A percentile compares a stretch with the other conserved stretches of the same genome.
Evolutionary conservation across 2,797 vertebrate species (phyloP).

Genomic region (Macropodus opercularis): DNA sequence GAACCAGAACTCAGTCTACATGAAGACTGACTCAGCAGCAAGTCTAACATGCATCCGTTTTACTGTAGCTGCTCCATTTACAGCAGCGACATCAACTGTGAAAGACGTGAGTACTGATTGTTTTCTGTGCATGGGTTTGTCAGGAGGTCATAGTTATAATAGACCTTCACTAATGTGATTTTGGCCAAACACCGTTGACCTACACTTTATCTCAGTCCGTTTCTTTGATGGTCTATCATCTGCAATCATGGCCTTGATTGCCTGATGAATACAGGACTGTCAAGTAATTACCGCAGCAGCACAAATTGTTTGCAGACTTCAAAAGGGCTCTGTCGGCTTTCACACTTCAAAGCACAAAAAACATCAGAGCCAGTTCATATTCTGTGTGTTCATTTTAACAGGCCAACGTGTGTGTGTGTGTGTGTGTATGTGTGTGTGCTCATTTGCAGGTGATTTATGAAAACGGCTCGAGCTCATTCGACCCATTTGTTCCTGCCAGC

Average conservation of each 20-base stretch:
- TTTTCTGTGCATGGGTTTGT: background rate
- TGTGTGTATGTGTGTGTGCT: background rate
- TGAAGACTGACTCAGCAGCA: background rate
- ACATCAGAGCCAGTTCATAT: background rate
- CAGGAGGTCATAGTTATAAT: background rate
- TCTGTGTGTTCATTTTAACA: background rate
- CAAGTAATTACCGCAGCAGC: conserved; percentile 10
- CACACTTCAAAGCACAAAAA: conserved; percentile 15
- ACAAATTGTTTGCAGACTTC: conserved; percentile 1
- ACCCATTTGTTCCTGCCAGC: conserved; percentile 12
- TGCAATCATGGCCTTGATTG: background rate
- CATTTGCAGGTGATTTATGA: conserved; percentile 10
- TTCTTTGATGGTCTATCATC: conserved; percentile 1
- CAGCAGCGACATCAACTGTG: background rate
- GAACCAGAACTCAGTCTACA: background rate
- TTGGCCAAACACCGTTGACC: background rate
- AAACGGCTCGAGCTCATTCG: background rate
- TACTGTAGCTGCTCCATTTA: background rate
- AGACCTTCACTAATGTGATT: background rate
- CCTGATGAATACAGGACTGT: conserved; percentile 15
- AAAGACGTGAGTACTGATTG: background rate
- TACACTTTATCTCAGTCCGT: background rate
- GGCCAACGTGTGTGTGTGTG: background rate
- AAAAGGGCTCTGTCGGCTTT: background rate
- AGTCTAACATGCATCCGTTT: background rate